A percentile compares a stretch with the other conserved stretches of the same genome.
Conservation (phyloP, 1,140 invertebrate genomes). For the Sycophila sp. region DNA sequence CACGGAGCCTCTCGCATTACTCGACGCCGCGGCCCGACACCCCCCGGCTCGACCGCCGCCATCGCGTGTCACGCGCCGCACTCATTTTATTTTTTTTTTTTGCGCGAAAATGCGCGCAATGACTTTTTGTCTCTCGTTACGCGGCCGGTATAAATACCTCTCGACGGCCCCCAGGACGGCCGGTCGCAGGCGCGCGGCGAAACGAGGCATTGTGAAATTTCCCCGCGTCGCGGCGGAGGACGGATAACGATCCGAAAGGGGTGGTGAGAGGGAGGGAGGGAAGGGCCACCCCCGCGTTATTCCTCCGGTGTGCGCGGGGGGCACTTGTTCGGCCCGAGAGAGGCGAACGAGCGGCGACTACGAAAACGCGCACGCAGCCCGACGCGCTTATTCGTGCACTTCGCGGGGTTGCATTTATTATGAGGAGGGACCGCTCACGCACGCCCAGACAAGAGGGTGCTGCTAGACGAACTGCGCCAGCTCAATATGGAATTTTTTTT, state of each 20-base stretch:
- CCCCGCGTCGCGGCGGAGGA: background rate
- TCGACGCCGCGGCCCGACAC: no score
- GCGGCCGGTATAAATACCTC: background rate
- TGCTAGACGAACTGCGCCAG: background rate
- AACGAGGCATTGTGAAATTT: conserved; percentile 31
- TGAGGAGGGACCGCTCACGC: background rate
- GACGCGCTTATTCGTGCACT: background rate
- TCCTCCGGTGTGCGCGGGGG: no score
- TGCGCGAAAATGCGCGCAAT: conserved; percentile 3
- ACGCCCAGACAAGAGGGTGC: background rate
- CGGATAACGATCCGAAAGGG: conserved; percentile 17
- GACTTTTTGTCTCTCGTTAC: conserved; percentile 35
- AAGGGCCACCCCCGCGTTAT: background rate
- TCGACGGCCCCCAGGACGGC: no score
- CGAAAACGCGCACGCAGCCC: background rate
- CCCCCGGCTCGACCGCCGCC: background rate
- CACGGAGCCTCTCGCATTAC: background rate
- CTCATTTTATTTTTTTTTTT: background rate
- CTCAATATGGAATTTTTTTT: background rate
- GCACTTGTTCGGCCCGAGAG: conserved; percentile 7
- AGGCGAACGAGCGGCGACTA: background rate
- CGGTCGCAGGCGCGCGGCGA: no score
- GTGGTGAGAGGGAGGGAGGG: background rate
- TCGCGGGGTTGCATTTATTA: conserved; percentile 1
- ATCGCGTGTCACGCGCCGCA: background rate